These are phyloP conservation scores for Myioborus miniatus DNA, from an alignment of 2,797 vertebrate species.

Conservation along the genomic window DNA sequence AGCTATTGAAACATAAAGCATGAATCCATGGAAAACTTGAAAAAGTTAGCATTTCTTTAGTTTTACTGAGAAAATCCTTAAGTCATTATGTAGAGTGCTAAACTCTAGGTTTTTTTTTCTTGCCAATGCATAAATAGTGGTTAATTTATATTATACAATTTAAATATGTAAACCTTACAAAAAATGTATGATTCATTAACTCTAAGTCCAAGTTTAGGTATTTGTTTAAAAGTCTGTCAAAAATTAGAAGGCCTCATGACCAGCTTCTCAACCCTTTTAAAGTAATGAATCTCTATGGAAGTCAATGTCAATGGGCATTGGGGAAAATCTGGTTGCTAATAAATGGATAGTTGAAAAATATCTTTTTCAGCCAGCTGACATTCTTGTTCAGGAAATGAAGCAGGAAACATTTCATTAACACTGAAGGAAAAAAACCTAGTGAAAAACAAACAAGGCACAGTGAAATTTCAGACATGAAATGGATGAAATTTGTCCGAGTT, in stretches of 20 bases:
- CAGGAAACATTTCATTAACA: not conserved
- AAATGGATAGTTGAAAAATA: not conserved
- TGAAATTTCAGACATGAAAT: not conserved
- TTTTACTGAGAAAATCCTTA: not conserved
- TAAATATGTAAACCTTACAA: not conserved
- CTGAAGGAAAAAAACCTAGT: not conserved
- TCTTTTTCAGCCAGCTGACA: not conserved
- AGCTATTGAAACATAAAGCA: not conserved
- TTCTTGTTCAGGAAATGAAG: constrained; percentile 14
- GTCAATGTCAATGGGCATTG: not conserved
- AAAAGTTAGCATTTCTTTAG: not conserved
- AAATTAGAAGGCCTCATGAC: not conserved
- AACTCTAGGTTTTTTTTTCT: not conserved
- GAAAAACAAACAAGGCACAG: not conserved
- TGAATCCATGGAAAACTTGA: not conserved
- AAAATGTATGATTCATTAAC: not conserved
- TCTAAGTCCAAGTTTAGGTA: not conserved
- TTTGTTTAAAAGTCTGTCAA: not conserved
- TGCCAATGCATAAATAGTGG: not conserved
- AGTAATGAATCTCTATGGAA: not conserved
- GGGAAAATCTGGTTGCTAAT: not conserved
- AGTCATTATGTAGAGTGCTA: not conserved
- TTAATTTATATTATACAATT: not conserved
- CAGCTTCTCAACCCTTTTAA: not conserved
- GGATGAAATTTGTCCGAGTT: not conserved